Percentiles rank a stretch among this genome's conserved stretches.
Evolutionary conservation across 2,888 invertebrate species (phyloP).

Genomic region (Xestia c-nigrum): DNA sequence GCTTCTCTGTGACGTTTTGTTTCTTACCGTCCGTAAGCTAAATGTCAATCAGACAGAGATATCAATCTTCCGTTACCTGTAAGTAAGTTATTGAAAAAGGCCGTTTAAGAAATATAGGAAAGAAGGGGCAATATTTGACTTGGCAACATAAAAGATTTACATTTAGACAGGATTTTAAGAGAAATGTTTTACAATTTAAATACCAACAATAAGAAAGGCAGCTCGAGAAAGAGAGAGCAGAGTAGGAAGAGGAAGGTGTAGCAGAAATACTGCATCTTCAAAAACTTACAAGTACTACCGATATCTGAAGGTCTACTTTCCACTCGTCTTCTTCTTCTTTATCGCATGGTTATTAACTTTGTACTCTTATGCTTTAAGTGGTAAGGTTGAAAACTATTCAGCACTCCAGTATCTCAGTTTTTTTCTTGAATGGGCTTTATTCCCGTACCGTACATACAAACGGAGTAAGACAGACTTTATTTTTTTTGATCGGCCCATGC

Average conservation of each 20-base stretch:
- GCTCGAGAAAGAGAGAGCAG: neutral
- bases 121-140: neutral
- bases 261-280: neutral
- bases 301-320: too few relatives aligned
- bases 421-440: neutral
- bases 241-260: neutral
- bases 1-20: too few relatives aligned
- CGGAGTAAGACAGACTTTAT: slow-evolving; percentile 64
- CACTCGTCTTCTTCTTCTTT: too few relatives aligned
- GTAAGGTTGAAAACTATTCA: too few relatives aligned
- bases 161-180: neutral
- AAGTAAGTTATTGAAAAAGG: too few relatives aligned
- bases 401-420: neutral
- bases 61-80: too few relatives aligned
- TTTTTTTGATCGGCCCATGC: slow-evolving; percentile 71
- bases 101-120: neutral
- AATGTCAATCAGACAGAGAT: too few relatives aligned
- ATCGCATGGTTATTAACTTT: too few relatives aligned
- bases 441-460: slow-evolving; percentile 67
- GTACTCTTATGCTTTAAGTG: too few relatives aligned
- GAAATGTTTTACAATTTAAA: neutral
- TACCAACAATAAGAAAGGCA: neutral
- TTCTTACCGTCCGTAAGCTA: too few relatives aligned
- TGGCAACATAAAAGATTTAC: neutral
- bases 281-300: neutral